These are phyloP conservation scores for Cheilosia urbana DNA, from an alignment of 2,888 invertebrate genomes.

Conservation along the genomic window DNA sequence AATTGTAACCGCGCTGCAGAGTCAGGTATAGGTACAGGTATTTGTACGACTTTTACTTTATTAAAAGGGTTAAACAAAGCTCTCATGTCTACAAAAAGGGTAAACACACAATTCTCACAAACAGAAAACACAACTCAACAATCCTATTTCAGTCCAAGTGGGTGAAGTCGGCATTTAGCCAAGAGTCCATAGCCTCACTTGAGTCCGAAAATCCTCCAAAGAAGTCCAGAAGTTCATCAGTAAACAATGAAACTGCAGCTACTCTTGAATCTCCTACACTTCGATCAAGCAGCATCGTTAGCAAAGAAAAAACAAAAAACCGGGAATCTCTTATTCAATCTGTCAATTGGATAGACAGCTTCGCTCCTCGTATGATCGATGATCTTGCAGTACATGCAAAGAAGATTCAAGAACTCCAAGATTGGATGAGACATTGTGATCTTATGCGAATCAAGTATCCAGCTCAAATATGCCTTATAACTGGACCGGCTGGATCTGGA, in stretches of 20 bases:
- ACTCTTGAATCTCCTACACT: neutral
- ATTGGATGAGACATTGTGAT: conserved; percentile 86
- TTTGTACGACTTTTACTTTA: too few relatives aligned
- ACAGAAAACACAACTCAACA: neutral
- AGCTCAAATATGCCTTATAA: conserved; percentile 87
- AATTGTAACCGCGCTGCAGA: too few relatives aligned
- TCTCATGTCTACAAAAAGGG: conserved; percentile 53
- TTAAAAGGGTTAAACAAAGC: neutral
- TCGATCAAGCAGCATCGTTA: neutral
- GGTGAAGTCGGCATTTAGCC: conserved; percentile 79
- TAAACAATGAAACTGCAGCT: conserved; percentile 1
- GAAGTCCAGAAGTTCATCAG: conserved; percentile 47
- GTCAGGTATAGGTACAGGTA: too few relatives aligned
- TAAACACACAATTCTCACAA: neutral
- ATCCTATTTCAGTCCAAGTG: conserved; percentile 77
- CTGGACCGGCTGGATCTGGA: conserved; percentile 93
- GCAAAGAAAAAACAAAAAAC: neutral
- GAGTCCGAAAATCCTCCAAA: conserved; percentile 35
- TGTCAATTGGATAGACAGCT: conserved; percentile 86
- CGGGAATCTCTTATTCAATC: conserved; percentile 28
- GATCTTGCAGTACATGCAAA: conserved; percentile 91
- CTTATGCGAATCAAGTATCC: conserved; percentile 78
- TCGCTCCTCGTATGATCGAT: conserved; percentile 85
- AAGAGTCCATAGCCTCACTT: conserved; percentile 38
- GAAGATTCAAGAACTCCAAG: conserved; percentile 89